These are phyloP conservation scores for Tauraco erythrolophus DNA, from an alignment of 2,113 vertebrate species.

Conservation along the genomic window DNA sequence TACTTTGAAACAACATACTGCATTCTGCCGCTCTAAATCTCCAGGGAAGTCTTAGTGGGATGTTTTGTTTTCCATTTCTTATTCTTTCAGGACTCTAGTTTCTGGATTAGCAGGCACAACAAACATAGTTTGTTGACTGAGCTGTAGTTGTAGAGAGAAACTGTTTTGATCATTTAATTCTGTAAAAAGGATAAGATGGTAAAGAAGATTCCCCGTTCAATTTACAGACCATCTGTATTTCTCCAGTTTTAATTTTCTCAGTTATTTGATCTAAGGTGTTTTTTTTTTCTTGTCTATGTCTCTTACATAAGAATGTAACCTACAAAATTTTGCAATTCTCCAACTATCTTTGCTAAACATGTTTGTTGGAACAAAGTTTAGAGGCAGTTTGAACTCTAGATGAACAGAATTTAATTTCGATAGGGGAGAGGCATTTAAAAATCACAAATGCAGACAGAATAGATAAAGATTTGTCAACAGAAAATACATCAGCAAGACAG, in stretches of 20 bases:
- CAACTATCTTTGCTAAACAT: not conserved
- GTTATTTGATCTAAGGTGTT: not conserved
- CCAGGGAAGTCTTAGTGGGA: not conserved
- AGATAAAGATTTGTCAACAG: not conserved
- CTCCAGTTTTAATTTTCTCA: not conserved
- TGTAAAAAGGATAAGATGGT: not conserved
- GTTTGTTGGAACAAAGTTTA: constrained; percentile 20
- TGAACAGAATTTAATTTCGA: not conserved
- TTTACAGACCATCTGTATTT: not conserved
- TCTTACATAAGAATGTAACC: not conserved
- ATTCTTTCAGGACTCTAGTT: not conserved
- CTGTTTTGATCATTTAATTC: not conserved
- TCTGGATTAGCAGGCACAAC: not conserved
- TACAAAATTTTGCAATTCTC: not conserved
- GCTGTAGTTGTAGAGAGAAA: not conserved
- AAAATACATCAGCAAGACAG: not conserved
- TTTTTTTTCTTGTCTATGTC: not conserved
- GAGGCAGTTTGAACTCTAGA: not conserved
- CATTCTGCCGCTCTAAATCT: not conserved
- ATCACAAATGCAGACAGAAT: not conserved
- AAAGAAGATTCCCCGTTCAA: not conserved
- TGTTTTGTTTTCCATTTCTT: not conserved
- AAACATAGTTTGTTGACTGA: not conserved
- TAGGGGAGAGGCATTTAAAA: not conserved
- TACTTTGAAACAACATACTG: not conserved